Percentiles rank a stretch among this genome's conserved stretches.
These are phyloP conservation scores for Myxocyprinus asiaticus DNA, from an alignment of 2,113 vertebrate species.

Conservation along the genomic window DNA sequence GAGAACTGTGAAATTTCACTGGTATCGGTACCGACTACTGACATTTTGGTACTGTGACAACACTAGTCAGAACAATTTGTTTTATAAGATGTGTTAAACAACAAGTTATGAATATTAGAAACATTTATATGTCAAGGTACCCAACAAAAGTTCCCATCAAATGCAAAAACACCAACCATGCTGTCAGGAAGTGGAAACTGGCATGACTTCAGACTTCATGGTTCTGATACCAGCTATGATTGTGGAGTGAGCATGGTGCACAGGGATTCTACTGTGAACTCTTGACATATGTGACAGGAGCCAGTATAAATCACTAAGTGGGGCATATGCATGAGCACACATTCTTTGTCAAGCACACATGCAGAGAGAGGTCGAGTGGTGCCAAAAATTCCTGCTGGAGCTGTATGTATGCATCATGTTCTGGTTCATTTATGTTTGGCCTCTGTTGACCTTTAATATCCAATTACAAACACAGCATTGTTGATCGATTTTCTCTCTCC, in stretches of 20 bases:
- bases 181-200: not conserved
- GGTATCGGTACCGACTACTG: too few species aligned
- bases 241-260: slow-evolving; percentile 8
- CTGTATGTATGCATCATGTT: slow-evolving; percentile 25
- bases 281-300: slow-evolving; percentile 24
- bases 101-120: not conserved
- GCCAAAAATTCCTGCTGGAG: not conserved
- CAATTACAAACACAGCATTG: slow-evolving; percentile 5
- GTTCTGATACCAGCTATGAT: not conserved
- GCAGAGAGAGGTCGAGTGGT: not conserved
- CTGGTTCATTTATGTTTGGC: slow-evolving; percentile 29
- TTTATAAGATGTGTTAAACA: too few species aligned
- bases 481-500: slow-evolving; percentile 5
- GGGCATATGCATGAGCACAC: not conserved
- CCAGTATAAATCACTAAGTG: slow-evolving; percentile 30
- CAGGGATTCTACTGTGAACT: slow-evolving; percentile 7
- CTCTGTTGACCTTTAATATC: slow-evolving; percentile 35
- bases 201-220: not conserved
- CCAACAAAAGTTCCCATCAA: not conserved
- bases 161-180: not conserved
- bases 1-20: too few species aligned
- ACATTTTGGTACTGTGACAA: too few species aligned
- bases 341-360: slow-evolving; percentile 27
- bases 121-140: not conserved
- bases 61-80: too few species aligned